Base-by-base conservation (phyloP, 2,797 vertebrate genomes). In the Peromyscus nudipes region DNA sequence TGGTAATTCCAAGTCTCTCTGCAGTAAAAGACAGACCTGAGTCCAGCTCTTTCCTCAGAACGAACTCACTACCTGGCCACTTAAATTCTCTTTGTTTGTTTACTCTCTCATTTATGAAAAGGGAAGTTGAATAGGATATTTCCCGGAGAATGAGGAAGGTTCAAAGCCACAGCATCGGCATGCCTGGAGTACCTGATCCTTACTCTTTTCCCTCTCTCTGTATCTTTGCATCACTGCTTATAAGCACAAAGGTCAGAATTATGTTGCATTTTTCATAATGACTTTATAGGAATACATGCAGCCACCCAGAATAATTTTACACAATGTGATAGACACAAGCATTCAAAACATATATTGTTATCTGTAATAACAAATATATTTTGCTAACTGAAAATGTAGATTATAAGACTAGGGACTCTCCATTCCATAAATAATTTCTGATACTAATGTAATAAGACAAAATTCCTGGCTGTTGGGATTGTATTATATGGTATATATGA, bases 51-150 rank as follows among this genome's bases (percentile, higher is more conserved):
- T 57, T 81, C 8, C 37, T n/a, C n/a, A 85, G 91, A 83, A 64
- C 23, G 10, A 85, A 79, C 62, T 40, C 64, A 65, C 69, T 52
- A 14, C 49, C 8, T 40, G 80, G 16, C 76, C 67, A 60, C 69
- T 92, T 81, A 81, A 52, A 88, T 84, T 88, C 62, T 95, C 64
- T 67, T 62, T 17, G 57, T 84, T 96, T 12, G 25, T 76, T 96
- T 93, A 89, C 92, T 55, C 65, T 79, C 69, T 85, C 92, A 89
- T 52, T 37, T 17, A 37, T 88, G 62, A 93, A 57, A 62, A 46
- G 75, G 2, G 57, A 96, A 91, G 31, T 31, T 95, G 31, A 77
- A 23, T 29, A 9, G n/a, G 13, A 11, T 81, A 37, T 84, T 83
- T 80, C 71, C 29, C 79, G 19, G 27, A 89, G 60, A n/a, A 67